phyloP scores from a whole-genome alignment of 2,888 invertebrate genomes.

The Entomobrya multifasciata region DNA sequence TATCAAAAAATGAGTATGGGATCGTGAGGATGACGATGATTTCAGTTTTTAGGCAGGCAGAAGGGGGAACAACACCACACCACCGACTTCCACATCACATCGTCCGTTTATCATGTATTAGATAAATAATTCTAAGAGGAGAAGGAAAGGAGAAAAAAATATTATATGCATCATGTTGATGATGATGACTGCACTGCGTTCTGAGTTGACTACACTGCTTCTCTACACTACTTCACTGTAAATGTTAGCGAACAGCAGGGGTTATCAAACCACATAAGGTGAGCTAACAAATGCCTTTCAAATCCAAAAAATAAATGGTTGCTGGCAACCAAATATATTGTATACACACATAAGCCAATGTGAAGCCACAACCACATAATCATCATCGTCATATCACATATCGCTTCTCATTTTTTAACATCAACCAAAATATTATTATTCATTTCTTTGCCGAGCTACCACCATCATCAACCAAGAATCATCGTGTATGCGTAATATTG shows the following conservation, averaged over 20 bases:
- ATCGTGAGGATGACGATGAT: conserved; percentile 44
- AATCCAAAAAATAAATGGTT: conserved; percentile 47
- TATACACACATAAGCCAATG: conserved; percentile 23
- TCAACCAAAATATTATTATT: conserved; percentile 66
- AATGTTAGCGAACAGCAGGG: conserved; percentile 70
- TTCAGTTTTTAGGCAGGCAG: conserved; percentile 34
- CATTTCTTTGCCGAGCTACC: conserved; percentile 45
- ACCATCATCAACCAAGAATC: neutral
- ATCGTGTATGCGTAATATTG: neutral
- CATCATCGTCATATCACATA: conserved; percentile 55
- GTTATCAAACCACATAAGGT: conserved; percentile 71
- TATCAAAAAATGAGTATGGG: conserved; percentile 38
- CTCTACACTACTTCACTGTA: conserved; percentile 34
- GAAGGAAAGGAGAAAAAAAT: neutral
- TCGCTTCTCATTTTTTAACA: conserved; percentile 64
- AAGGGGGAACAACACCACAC: conserved; percentile 54
- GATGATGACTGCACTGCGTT: too few relatives aligned
- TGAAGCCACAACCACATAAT: conserved; percentile 44
- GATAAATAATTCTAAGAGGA: conserved; percentile 35
- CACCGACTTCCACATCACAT: too few relatives aligned
- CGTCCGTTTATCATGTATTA: conserved; percentile 3
- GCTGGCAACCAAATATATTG: conserved; percentile 1
- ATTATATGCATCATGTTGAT: conserved; percentile 15
- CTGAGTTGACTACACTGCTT: conserved; percentile 2
- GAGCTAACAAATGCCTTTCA: conserved; percentile 72